Percentiles rank a stretch among this genome's conserved stretches.
phyloP scores from a whole-genome alignment of 2,113 vertebrate genomes.

The Pluvianellus socialis region DNA sequence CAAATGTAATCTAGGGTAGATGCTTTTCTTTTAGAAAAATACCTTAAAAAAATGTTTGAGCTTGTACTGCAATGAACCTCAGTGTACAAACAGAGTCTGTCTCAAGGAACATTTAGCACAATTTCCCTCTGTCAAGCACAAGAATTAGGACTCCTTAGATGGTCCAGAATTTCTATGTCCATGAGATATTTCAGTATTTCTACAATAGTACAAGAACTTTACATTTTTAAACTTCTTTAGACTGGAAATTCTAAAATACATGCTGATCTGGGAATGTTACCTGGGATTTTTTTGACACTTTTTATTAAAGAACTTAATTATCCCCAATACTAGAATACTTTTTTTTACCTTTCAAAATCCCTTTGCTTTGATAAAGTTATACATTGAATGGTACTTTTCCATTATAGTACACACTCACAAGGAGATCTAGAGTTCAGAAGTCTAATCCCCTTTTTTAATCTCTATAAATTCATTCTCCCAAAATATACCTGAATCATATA shows the following conservation, averaged over 20 bases:
- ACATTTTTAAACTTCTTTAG: neutral
- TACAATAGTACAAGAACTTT: neutral
- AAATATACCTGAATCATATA: neutral
- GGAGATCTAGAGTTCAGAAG: neutral
- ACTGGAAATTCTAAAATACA: neutral
- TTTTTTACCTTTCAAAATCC: neutral
- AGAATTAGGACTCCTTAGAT: neutral
- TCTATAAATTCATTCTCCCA: neutral
- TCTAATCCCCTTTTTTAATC: neutral
- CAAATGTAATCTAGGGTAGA: neutral
- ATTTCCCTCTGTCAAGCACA: neutral
- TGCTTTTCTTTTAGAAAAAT: neutral
- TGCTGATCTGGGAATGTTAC: neutral
- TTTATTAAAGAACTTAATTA: neutral
- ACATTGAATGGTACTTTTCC: neutral
- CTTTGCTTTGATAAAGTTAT: neutral
- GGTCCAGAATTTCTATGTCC: neutral
- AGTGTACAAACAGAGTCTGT: neutral
- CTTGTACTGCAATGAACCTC: neutral
- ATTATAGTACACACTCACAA: neutral
- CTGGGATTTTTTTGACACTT: neutral
- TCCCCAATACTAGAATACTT: neutral
- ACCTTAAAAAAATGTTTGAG: neutral
- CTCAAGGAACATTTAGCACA: neutral
- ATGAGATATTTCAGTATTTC: neutral